A percentile compares a stretch with the other conserved stretches of the same genome.
phyloP scores from a whole-genome alignment of 1,140 invertebrate species.

The Drosophila subobscura region DNA sequence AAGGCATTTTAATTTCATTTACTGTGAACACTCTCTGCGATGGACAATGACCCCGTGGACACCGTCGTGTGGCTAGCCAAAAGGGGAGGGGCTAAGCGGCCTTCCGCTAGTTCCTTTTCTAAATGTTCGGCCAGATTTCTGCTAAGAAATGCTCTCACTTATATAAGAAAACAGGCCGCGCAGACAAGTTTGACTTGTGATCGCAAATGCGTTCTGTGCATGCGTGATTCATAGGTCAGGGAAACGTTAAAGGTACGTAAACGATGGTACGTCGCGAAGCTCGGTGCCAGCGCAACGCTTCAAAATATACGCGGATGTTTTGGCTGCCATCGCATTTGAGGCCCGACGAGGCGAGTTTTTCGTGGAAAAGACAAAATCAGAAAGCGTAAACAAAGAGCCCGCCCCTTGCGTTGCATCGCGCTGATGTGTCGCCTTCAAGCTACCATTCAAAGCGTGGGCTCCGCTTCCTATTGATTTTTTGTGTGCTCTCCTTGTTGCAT shows the following conservation, averaged over 20 bases:
- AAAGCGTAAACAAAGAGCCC: constrained; percentile 58
- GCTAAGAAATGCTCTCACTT: constrained; percentile 4
- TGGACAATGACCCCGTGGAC: too few relatives aligned
- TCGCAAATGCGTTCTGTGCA: background rate
- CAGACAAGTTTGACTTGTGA: constrained; percentile 5
- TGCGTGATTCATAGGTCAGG: constrained; percentile 58
- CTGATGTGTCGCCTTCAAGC: background rate
- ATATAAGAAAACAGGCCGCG: constrained; percentile 21
- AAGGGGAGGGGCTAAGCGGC: constrained; percentile 1
- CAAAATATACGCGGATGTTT: background rate
- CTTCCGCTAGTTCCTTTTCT: background rate
- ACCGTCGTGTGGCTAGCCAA: background rate
- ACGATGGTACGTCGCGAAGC: constrained; percentile 1
- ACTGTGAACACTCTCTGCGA: background rate
- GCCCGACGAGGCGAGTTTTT: too few relatives aligned
- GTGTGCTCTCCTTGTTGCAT: background rate
- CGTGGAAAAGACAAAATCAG: constrained; percentile 37
- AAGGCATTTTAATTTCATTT: background rate
- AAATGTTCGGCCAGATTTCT: too few relatives aligned
- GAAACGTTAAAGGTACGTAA: constrained; percentile 22
- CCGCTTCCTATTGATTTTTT: constrained; percentile 66
- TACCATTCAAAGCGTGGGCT: constrained; percentile 4
- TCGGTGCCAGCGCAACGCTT: background rate
- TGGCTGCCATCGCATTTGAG: too few relatives aligned
- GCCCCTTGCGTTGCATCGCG: too few relatives aligned